Evolutionary conservation across 1,140 invertebrate species (phyloP).

Genomic region (Diprion similis): DNA sequence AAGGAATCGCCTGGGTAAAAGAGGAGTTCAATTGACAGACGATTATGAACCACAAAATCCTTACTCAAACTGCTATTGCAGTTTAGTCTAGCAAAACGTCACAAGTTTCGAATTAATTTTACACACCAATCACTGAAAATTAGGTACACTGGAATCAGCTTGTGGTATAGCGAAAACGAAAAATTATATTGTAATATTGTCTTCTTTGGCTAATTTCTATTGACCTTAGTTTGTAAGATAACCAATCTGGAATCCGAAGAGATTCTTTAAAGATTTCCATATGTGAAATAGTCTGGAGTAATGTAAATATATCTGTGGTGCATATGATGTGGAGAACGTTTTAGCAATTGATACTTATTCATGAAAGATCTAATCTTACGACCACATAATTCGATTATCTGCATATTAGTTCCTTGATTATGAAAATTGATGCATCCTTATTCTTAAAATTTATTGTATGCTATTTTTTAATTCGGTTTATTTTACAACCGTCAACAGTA

Average conservation of each 20-base stretch:
- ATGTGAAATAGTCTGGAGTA: background rate
- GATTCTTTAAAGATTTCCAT: background rate
- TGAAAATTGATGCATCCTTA: no score
- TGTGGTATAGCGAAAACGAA: background rate
- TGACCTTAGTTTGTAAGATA: background rate
- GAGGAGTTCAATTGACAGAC: conserved; percentile 47
- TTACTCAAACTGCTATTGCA: conserved; percentile 49
- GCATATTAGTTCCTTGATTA: no score
- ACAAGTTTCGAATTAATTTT: background rate
- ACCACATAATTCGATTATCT: no score
- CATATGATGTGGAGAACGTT: background rate
- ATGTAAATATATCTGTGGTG: background rate
- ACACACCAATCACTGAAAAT: background rate
- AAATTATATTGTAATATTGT: background rate
- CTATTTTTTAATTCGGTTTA: no score
- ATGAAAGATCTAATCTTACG: background rate
- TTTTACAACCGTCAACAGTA: no score
- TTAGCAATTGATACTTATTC: background rate
- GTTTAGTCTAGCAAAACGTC: conserved; percentile 28
- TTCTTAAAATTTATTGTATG: no score
- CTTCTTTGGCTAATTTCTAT: background rate
- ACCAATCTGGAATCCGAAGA: background rate
- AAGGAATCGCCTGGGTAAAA: conserved; percentile 46
- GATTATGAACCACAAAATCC: conserved; percentile 33
- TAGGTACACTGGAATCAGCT: background rate